Evolutionary conservation across 2,888 invertebrate species (phyloP), one percentile per base, ranked within the genome.

Genomic region (Callyntrura sp.): DNA sequence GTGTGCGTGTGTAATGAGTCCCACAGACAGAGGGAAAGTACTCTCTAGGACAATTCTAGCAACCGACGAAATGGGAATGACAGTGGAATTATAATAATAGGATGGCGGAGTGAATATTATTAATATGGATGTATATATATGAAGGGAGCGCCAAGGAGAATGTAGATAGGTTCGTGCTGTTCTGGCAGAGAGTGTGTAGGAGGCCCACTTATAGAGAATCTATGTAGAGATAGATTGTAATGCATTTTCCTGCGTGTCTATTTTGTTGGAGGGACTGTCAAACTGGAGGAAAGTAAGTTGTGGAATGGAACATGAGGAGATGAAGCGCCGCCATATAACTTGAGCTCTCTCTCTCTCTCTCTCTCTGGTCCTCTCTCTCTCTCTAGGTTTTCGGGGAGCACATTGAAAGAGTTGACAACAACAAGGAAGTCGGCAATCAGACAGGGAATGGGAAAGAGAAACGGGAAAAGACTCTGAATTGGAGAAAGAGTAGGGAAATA

Each of bases 31-130:
- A 65, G 5, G 23, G 28, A 25, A 17, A 6, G 28, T 35, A 83
- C 83, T 20, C 43, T 12, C 83, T 48, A 45, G 65, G 60, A 78
- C 60, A 73, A 85, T 78, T 86, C 68, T 51, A 70, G 43, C 6
- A 68, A 35, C 8, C 20, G 23, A 20, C 23, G 62, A 43, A 20
- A 78, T 51, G 28, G 17, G 86, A 86, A 55, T 78, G 51, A 86
- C 51, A 86, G 65, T 20, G 51, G 65, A 86, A 86, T 86, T 86
- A 79, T 65, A 86, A 86, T 78, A 86, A 79, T 62, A 68, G 68
- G 68, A 17, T 78, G 4, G 81, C 35, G 62, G 62, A 81, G n/a
- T 12, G 62, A 57, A 11, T 17, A 68, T 14, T 68, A 68, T 20
- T 20, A 68, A 28, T 68, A 14, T 14, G 0, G 9, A 68, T 12